Conservation (phyloP, 2,888 invertebrate species). For the Muscina levida region DNA sequence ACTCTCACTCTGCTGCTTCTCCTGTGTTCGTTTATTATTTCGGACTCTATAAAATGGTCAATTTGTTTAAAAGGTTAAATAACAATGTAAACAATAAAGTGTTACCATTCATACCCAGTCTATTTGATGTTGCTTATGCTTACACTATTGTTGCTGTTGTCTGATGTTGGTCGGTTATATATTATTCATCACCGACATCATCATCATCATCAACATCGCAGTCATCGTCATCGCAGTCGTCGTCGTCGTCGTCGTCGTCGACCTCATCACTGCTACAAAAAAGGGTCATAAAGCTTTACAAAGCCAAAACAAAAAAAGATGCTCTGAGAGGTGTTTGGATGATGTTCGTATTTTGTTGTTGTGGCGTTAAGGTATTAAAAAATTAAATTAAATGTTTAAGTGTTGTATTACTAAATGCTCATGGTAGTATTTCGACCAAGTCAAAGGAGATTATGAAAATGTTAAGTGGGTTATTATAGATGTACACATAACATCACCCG, state of each 20-base stretch:
- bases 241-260: not conserved
- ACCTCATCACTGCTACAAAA: constrained; percentile 1
- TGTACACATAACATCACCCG: not conserved
- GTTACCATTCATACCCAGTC: constrained; percentile 2
- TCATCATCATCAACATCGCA: constrained; percentile 2
- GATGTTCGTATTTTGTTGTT: not conserved
- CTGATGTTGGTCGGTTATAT: constrained; percentile 2
- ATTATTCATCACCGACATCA: constrained; percentile 19
- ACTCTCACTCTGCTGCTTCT: not conserved
- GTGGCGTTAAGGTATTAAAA: constrained; percentile 31
- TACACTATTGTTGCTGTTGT: not conserved
- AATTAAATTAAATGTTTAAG: constrained; percentile 46
- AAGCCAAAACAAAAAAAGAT: constrained; percentile 3
- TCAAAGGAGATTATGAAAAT: constrained; percentile 22
- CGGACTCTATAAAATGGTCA: constrained; percentile 49
- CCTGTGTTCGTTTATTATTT: too few species aligned
- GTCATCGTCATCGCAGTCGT: not conserved
- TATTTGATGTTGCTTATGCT: not conserved
- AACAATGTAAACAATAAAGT: constrained; percentile 47
- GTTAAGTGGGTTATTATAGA: constrained; percentile 21
- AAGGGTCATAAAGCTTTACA: constrained; percentile 33
- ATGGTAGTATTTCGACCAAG: not conserved
- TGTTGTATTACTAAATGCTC: constrained; percentile 46
- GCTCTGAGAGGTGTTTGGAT: not conserved
- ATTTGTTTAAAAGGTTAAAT: constrained; percentile 61